Percentiles rank a stretch among this genome's conserved stretches.
These are phyloP conservation scores for Pollachius pollachius DNA, from an alignment of 2,113 vertebrate species.

Conservation along the genomic window DNA sequence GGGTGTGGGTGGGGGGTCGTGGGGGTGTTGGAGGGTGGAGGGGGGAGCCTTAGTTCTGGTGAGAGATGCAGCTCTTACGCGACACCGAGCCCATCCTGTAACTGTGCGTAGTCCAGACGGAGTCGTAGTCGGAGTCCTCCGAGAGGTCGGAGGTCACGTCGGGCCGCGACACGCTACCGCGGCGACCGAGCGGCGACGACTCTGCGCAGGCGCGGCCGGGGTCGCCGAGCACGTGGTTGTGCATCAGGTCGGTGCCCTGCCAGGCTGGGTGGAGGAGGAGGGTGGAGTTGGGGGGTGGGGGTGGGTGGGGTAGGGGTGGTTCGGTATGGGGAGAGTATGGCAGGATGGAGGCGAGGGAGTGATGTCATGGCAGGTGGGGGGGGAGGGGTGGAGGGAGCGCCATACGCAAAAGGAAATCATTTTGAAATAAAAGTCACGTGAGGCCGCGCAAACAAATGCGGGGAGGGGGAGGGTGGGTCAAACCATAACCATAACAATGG, in stretches of 20 bases:
- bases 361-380: constrained; percentile 21
- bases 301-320: background rate
- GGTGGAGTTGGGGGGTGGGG: background rate
- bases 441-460: constrained; percentile 3
- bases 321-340: constrained; percentile 27
- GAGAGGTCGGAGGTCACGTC: constrained; percentile 94
- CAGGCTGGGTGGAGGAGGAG: constrained; percentile 79
- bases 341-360: constrained; percentile 40
- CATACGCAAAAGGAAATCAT: constrained; percentile 34
- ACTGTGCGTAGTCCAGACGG: constrained; percentile 99
- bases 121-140: constrained; percentile 99
- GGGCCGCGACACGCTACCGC: constrained; percentile 95
- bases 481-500: constrained; percentile 7
- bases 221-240: constrained; percentile 98
- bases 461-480: constrained; percentile 16
- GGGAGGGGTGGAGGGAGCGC: too few relatives aligned
- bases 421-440: constrained; percentile 36
- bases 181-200: constrained; percentile 82
- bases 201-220: constrained; percentile 94
- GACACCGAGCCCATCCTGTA: constrained; percentile 97
- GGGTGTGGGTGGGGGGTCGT: constrained; percentile 71
- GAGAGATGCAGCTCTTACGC: constrained; percentile 99
- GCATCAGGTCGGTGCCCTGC: constrained; percentile 99
- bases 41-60: constrained; percentile 94
- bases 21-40: constrained; percentile 29